phyloP scores from a whole-genome alignment of 2,888 invertebrate genomes.

The Polylopha cassiicola region DNA sequence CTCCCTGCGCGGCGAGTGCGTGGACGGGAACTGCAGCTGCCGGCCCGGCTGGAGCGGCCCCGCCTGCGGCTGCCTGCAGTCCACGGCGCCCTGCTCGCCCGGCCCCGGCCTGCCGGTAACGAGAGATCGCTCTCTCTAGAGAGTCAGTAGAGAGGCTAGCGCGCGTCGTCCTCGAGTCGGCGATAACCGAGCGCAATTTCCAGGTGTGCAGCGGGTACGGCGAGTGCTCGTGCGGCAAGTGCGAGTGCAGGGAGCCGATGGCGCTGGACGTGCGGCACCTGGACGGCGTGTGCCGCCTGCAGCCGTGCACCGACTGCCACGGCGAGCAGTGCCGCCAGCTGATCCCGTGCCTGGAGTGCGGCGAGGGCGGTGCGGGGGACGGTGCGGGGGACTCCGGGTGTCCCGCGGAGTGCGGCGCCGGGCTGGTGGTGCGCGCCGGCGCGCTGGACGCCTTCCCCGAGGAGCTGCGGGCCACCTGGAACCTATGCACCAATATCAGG shows the following conservation, averaged over 20 bases:
- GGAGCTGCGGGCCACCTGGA: not conserved
- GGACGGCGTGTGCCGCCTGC: not conserved
- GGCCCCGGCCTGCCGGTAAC: too few relatives aligned
- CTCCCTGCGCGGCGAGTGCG: not conserved
- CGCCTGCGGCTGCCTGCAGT: too few relatives aligned
- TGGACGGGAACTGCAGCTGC: too few relatives aligned
- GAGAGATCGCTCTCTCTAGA: too few relatives aligned
- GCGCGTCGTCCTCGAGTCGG: too few relatives aligned
- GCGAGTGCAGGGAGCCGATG: slow-evolving; percentile 3
- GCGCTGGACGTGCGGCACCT: slow-evolving; percentile 10
- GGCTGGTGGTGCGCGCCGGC: not conserved
- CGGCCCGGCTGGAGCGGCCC: too few relatives aligned
- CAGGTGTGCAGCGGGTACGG: too few relatives aligned
- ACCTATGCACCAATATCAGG: not conserved
- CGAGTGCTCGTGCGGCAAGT: slow-evolving; percentile 4
- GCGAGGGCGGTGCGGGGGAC: not conserved
- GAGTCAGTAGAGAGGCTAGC: too few relatives aligned
- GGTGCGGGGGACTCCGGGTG: slow-evolving; percentile 5
- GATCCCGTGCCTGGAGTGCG: slow-evolving; percentile 9
- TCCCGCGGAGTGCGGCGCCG: slow-evolving; percentile 1
- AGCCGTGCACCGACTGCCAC: slow-evolving; percentile 3
- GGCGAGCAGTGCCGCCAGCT: slow-evolving; percentile 8
- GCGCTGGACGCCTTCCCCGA: not conserved
- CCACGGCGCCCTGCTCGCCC: too few relatives aligned
- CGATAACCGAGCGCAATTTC: too few relatives aligned